These are phyloP conservation scores for Cetoscarus ocellatus DNA, from an alignment of 2,797 vertebrate genomes.

Conservation along the genomic window DNA sequence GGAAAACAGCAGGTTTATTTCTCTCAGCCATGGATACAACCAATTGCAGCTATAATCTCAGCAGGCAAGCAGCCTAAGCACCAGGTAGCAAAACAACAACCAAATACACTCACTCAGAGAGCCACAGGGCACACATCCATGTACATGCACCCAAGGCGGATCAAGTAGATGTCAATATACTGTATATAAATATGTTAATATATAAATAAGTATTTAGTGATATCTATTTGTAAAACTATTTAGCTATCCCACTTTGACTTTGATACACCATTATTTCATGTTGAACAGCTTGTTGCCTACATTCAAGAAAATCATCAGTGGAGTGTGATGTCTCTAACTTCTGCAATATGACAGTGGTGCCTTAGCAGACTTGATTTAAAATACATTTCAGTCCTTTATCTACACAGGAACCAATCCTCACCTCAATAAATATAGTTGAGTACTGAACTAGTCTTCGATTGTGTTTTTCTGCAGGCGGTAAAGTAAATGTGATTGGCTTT, in stretches of 20 bases:
- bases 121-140: slow-evolving; percentile 9
- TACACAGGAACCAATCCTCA: not conserved
- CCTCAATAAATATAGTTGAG: not conserved
- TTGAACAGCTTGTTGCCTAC: not conserved
- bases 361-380: not conserved
- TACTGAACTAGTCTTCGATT: not conserved
- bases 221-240: not conserved
- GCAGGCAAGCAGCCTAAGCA: slow-evolving; percentile 50
- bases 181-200: slow-evolving; percentile 10
- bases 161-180: slow-evolving; percentile 15
- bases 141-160: slow-evolving; percentile 18
- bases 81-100: slow-evolving; percentile 19
- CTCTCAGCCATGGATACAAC: slow-evolving; percentile 48
- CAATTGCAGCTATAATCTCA: slow-evolving; percentile 61
- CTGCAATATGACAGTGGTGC: not conserved
- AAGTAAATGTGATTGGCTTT: not conserved
- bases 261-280: too few relatives aligned
- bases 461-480: not conserved
- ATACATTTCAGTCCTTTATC: not conserved
- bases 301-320: not conserved
- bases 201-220: slow-evolving; percentile 6
- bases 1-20: slow-evolving; percentile 58
- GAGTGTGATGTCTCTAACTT: not conserved
- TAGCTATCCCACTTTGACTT: not conserved
- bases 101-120: slow-evolving; percentile 4